phyloP scores from a whole-genome alignment of 2,797 vertebrate species.

The Acanthurus lineatus region DNA sequence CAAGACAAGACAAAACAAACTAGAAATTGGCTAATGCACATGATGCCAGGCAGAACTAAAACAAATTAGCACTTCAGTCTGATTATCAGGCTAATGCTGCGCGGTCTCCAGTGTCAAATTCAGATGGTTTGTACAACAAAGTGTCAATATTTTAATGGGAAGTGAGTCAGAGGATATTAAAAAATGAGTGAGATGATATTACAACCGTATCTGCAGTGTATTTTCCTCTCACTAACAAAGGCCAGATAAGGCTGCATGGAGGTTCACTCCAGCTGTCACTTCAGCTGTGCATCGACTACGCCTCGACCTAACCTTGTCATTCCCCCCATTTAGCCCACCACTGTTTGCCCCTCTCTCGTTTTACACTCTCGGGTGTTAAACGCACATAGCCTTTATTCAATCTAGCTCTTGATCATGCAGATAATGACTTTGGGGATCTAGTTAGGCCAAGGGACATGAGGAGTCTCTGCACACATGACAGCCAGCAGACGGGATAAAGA shows the following conservation, averaged over 20 bases:
- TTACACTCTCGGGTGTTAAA: constrained; percentile 70
- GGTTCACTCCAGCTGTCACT: constrained; percentile 47
- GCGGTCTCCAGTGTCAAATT: not conserved
- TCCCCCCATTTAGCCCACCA: constrained; percentile 16
- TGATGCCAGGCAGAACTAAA: not conserved
- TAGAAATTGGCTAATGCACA: not conserved
- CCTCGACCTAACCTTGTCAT: constrained; percentile 58
- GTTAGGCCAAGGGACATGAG: constrained; percentile 53
- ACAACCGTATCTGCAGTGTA: not conserved
- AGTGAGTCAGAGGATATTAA: not conserved
- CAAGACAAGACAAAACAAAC: not conserved
- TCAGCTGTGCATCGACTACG: constrained; percentile 31
- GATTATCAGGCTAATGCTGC: not conserved
- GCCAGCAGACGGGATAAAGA: constrained; percentile 63
- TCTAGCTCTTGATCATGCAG: constrained; percentile 76
- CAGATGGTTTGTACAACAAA: not conserved
- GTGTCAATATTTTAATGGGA: constrained; percentile 12
- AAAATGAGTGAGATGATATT: not conserved
- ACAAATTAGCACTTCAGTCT: not conserved
- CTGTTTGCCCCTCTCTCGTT: constrained; percentile 37
- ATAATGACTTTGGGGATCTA: constrained; percentile 79
- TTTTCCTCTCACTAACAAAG: constrained; percentile 31
- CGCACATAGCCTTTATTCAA: constrained; percentile 70
- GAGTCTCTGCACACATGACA: constrained; percentile 54
- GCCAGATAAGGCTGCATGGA: constrained; percentile 18